Conservation (phyloP, 2,888 invertebrate genomes). For the Tineola bisselliella region DNA sequence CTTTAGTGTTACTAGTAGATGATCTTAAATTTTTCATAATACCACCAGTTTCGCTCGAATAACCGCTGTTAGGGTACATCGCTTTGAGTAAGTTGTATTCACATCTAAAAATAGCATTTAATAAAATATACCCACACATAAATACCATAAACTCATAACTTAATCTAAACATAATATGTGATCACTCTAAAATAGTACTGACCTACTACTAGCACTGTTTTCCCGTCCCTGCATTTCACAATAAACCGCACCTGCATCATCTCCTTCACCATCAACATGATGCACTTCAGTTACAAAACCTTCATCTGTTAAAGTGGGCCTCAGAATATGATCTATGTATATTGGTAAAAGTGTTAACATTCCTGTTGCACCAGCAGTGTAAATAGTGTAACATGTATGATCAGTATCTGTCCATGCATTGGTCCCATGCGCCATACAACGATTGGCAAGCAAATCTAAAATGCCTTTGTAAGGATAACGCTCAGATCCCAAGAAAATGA, state of each 20-base stretch:
- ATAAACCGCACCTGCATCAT: constrained; percentile 94
- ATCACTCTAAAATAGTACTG: constrained; percentile 13
- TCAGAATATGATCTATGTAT: constrained; percentile 89
- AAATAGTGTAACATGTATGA: constrained; percentile 90
- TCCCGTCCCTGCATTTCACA: constrained; percentile 93
- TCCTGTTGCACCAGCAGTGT: constrained; percentile 84
- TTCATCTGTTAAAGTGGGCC: constrained; percentile 83
- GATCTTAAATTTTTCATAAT: constrained; percentile 84
- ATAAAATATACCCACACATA: too few species aligned
- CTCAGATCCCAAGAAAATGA: constrained; percentile 90
- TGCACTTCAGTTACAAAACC: constrained; percentile 91
- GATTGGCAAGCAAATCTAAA: constrained; percentile 86
- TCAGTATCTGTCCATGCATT: constrained; percentile 91
- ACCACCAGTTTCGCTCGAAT: constrained; percentile 87
- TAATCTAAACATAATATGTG: too few species aligned
- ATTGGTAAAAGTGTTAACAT: constrained; percentile 89
- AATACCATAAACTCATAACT: neutral
- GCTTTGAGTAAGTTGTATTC: constrained; percentile 72
- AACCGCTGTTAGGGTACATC: constrained; percentile 85
- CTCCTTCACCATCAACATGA: constrained; percentile 87
- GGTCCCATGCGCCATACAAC: constrained; percentile 90
- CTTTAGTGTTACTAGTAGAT: constrained; percentile 84
- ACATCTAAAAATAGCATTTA: constrained; percentile 49
- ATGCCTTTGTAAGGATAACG: constrained; percentile 91
- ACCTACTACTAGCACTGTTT: constrained; percentile 78